Base-by-base conservation (phyloP, 2,888 invertebrate species). In the Acleris laterana region DNA sequence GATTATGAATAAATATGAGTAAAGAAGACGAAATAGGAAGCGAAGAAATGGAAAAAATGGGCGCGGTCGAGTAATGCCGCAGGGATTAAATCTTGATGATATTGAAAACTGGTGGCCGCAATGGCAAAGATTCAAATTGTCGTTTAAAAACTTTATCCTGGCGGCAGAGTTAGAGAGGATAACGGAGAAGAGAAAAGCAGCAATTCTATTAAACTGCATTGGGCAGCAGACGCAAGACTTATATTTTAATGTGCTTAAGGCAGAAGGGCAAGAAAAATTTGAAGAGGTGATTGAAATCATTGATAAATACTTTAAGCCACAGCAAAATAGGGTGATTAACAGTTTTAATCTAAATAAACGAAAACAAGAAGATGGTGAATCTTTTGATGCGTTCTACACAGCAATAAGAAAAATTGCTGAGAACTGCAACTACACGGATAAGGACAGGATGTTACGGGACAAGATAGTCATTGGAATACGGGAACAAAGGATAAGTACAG, bases 401-500 rank as follows among this genome's bases (percentile, higher is more conserved):
- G 28, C 9, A 46, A 7, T 61, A 13, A 61, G 46, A 16, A 61
- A 53, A 48, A 16, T n/a, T n/a, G 61, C 32, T 2, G n/a, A 61
- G 3, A 62, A 48, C 17, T 58, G 57, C n/a, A 58, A 58, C 13
- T 58, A 5, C 16, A 5, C 5, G 1, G 28, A 48, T 0, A 5
- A 20, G 4, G 48, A 62, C 17, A 53, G 48, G n/a, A 62, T 62
- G 55, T 22, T 62, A 0, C 13, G 62, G 3, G 53, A 62, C 20
- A 19, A n/a, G 6, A 62, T 62, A 5, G 48, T 62, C 1, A 20
- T 62, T 0, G 62, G 62, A 5, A n/a, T 62, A 0, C 13, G 11
- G 4, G 55, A 62, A 1, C 46, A 32, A 11, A 11, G 38, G 0
- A 7, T 19, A n/a, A n/a, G n/a, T n/a, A 1, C 61, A 61, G 16